Base-by-base conservation (phyloP, 2,888 invertebrate genomes). In the Drosophila monieri region DNA sequence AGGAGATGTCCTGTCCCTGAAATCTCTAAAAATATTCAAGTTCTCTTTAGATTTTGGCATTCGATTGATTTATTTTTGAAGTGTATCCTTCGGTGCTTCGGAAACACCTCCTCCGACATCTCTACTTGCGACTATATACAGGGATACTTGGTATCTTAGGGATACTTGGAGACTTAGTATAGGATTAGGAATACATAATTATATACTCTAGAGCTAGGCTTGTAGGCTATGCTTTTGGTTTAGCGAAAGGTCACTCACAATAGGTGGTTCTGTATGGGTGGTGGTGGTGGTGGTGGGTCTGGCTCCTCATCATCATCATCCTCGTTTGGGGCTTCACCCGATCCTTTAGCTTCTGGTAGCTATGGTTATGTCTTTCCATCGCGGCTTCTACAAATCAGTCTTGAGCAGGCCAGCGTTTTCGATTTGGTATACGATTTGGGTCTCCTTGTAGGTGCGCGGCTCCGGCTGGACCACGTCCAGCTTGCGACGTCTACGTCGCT, bases 401-500 rank as follows among this genome's bases (percentile, higher is more conserved):
- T 96, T 96, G 65, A 96, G 92, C 49, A 96, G 94, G 91, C 96
- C 96, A 46, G 96, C 95, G 91, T 95, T 94, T 92, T 97, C 97
- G 76, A 96, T 95, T 89, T 97, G 95, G 86, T 97, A 95, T 91
- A 96, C 95, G 83, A 97, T 94, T 92, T 97, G 96, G 9, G 97
- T 97, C 92, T 97, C 96, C 87, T 95, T 93, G 89, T 97, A 97
- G 14, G 96, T 95, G 88, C 95, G 94, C 1, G 96, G 95, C 80
- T 96, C 96, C 0, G 97, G 96, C 87, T 96, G 94, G 54, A 97
- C 95, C 90, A 96, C 93, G 88, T 94, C 94, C 78, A 95, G 77
- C 74, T 91, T 91, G 86, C 92, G 93, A 91, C 94, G 92, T 91
- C 94, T 90, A 88, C 94, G 92, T 88, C 94, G 91, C 90, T 93